Percentiles rank a stretch among this genome's conserved stretches.
phyloP scores from a whole-genome alignment of 1,140 invertebrate genomes.

The Neuroterus valhalla region DNA sequence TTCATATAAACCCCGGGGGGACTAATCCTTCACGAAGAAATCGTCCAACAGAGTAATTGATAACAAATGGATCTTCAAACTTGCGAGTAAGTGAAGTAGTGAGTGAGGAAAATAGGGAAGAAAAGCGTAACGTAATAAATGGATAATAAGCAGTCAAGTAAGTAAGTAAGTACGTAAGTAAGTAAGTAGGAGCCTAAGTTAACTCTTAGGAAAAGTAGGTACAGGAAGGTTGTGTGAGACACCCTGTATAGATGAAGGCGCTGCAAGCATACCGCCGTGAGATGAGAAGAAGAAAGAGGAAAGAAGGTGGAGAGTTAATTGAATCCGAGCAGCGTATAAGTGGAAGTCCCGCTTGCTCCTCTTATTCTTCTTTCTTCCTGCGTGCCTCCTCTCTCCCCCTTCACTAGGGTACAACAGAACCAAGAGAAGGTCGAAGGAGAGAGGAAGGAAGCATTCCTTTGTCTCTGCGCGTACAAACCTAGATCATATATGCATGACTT shows the following conservation, averaged over 20 bases:
- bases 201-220: constrained; percentile 3
- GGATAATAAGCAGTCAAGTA: too few species aligned
- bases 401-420: constrained; percentile 44
- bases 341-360: constrained; percentile 67
- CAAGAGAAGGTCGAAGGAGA: constrained; percentile 45
- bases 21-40: too few species aligned
- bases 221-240: constrained; percentile 42
- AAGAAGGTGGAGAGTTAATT: constrained; percentile 75
- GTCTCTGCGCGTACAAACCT: constrained; percentile 69
- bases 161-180: not conserved
- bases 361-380: constrained; percentile 70
- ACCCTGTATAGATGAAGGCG: constrained; percentile 62
- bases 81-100: too few species aligned
- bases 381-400: constrained; percentile 55
- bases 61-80: too few species aligned
- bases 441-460: constrained; percentile 72
- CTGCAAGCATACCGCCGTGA: constrained; percentile 55
- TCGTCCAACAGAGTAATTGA: too few species aligned
- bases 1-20: too few species aligned
- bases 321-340: constrained; percentile 76
- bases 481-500: constrained; percentile 61
- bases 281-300: constrained; percentile 60
- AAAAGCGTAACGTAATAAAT: too few species aligned
- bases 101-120: too few species aligned
- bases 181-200: constrained; percentile 1